Evolutionary conservation across 1,140 invertebrate species (phyloP).

Genomic region (Drosophila ercepeae): DNA sequence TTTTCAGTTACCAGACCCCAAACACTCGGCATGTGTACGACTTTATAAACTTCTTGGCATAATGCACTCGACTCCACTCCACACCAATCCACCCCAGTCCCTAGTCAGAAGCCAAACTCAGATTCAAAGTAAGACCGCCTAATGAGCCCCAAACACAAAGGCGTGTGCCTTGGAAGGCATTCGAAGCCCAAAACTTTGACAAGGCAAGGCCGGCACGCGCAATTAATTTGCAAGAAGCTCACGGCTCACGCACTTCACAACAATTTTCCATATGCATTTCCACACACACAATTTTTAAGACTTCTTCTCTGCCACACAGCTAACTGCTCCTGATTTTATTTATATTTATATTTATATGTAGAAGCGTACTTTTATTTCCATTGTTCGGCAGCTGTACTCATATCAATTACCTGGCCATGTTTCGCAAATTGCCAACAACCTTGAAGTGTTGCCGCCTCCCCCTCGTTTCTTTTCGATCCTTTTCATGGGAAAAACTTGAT

Average conservation of each 20-base stretch:
- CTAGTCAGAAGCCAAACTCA: conserved; percentile 10
- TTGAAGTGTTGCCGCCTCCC: conserved; percentile 51
- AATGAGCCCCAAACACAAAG: conserved; percentile 51
- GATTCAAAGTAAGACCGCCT: conserved; percentile 24
- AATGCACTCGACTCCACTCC: conserved; percentile 50
- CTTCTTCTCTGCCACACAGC: conserved; percentile 21
- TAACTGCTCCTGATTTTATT: conserved; percentile 11
- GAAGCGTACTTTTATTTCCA: background rate
- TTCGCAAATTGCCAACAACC: conserved; percentile 57
- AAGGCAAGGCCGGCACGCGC: conserved; percentile 36
- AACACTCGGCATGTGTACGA: conserved; percentile 46
- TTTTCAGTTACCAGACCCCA: background rate
- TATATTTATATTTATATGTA: background rate
- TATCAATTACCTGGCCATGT: conserved; percentile 67
- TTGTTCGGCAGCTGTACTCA: conserved; percentile 36
- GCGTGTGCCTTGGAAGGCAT: conserved; percentile 31
- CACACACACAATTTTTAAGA: conserved; percentile 30
- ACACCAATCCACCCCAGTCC: background rate
- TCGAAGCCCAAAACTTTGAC: conserved; percentile 45
- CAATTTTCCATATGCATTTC: conserved; percentile 55
- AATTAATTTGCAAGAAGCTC: conserved; percentile 61
- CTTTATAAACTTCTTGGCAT: conserved; percentile 52
- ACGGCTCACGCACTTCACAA: conserved; percentile 17
- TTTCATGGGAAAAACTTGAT: conserved; percentile 59
- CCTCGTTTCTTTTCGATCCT: conserved; percentile 15